Evolutionary conservation across 2,888 invertebrate genomes (phyloP).

Genomic region (Gnatocerus cornutus): DNA sequence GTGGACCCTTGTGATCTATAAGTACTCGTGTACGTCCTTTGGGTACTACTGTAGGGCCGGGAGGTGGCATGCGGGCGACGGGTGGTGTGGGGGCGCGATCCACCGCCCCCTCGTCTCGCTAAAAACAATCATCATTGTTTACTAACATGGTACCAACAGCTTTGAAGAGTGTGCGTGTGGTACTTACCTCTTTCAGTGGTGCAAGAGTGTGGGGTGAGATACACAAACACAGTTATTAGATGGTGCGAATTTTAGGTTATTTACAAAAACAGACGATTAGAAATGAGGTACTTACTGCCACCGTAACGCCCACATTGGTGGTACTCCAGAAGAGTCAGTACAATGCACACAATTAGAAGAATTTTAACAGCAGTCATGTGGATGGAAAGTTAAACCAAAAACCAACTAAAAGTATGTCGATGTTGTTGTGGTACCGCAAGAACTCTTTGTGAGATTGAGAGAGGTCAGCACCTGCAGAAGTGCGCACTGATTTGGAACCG

Average conservation of each 20-base stretch:
- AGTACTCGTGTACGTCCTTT: not conserved
- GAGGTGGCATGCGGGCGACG: conserved; percentile 1
- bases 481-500: conserved; percentile 1
- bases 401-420: not conserved
- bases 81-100: not conserved
- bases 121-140: not conserved
- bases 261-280: conserved; percentile 2
- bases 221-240: not conserved
- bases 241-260: not conserved
- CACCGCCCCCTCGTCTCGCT: conserved; percentile 4
- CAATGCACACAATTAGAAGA: not conserved
- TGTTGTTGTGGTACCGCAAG: not conserved
- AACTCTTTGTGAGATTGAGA: conserved; percentile 18
- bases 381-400: not conserved
- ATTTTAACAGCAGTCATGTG: conserved; percentile 16
- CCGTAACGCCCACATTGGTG: conserved; percentile 24
- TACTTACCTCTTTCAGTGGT: not conserved
- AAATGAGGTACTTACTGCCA: conserved; percentile 16
- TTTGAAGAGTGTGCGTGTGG: not conserved
- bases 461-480: conserved; percentile 7
- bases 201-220: not conserved
- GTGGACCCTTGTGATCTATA: not conserved
- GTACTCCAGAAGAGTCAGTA: conserved; percentile 2
- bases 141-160: too few relatives aligned
- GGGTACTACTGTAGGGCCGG: conserved; percentile 4